A percentile compares a stretch with the other conserved stretches of the same genome.
phyloP scores from a whole-genome alignment of 2,888 invertebrate species.

The Pammene fasciana region DNA sequence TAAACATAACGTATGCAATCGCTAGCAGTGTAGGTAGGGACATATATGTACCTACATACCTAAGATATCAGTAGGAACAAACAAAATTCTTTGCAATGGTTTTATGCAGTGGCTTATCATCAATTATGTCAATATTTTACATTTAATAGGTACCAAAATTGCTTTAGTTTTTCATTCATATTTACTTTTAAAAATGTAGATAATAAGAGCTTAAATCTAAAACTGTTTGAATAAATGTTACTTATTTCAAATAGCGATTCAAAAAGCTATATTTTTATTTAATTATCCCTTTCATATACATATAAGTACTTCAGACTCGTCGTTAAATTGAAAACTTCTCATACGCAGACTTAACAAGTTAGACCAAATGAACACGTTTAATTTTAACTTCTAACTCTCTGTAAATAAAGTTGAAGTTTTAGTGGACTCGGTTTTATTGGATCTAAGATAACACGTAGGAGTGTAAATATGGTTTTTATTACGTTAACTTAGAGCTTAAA shows the following conservation, averaged over 20 bases:
- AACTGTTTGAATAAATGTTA: not conserved
- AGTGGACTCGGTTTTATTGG: conserved; percentile 6
- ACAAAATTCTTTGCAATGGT: no score
- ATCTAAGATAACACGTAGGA: not conserved
- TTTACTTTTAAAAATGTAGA: no score
- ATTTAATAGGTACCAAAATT: no score
- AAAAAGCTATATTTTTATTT: conserved; percentile 19
- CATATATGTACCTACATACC: no score
- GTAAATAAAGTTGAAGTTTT: conserved; percentile 28
- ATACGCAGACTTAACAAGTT: conserved; percentile 20
- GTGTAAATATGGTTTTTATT: not conserved
- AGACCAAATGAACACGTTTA: conserved; percentile 18
- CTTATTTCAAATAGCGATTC: not conserved
- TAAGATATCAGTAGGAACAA: no score
- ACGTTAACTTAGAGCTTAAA: conserved; percentile 6
- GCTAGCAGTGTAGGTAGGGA: no score
- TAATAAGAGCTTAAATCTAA: not conserved
- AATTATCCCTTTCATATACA: conserved; percentile 11
- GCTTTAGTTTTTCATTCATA: no score
- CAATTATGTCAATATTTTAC: no score
- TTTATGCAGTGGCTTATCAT: no score
- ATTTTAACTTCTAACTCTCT: conserved; percentile 30
- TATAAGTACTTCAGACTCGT: not conserved
- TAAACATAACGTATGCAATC: no score
- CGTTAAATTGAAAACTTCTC: not conserved